Evolutionary conservation across 2,113 vertebrate species (phyloP).

Genomic region (Melanotaenia duboulayi): DNA sequence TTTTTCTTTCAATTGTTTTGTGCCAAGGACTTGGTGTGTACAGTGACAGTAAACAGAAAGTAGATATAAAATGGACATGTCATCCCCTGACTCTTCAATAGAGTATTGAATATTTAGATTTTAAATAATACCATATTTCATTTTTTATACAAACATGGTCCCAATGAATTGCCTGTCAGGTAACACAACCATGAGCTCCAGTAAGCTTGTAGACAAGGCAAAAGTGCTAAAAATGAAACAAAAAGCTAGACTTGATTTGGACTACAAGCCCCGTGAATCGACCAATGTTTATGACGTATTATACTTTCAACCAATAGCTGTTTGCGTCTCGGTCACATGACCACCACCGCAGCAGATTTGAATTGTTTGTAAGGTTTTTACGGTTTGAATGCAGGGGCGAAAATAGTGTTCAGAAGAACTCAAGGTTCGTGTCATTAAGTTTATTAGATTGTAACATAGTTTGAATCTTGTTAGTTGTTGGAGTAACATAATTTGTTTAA

Average conservation of each 20-base stretch:
- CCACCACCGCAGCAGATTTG: slow-evolving; percentile 74
- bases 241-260: not conserved
- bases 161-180: too few relatives aligned
- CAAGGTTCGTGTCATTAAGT: slow-evolving; percentile 36
- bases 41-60: too few relatives aligned
- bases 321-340: slow-evolving; percentile 53
- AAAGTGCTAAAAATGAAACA: too few relatives aligned
- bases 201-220: too few relatives aligned
- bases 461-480: accelerated
- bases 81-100: too few relatives aligned
- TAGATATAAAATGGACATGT: too few relatives aligned
- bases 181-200: too few relatives aligned
- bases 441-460: not conserved
- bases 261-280: slow-evolving; percentile 47
- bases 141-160: too few relatives aligned
- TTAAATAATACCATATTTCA: too few relatives aligned
- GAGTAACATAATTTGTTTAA: not conserved
- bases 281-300: accelerated
- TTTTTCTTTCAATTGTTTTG: too few relatives aligned
- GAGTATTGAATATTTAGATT: too few relatives aligned
- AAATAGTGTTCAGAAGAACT: slow-evolving; percentile 1
- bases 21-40: too few relatives aligned
- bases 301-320: slow-evolving; percentile 62
- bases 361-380: slow-evolving; percentile 59
- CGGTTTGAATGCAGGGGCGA: slow-evolving; percentile 32